Evolutionary conservation across 2,888 invertebrate genomes (phyloP).

Genomic region (Choreutis nemorana): DNA sequence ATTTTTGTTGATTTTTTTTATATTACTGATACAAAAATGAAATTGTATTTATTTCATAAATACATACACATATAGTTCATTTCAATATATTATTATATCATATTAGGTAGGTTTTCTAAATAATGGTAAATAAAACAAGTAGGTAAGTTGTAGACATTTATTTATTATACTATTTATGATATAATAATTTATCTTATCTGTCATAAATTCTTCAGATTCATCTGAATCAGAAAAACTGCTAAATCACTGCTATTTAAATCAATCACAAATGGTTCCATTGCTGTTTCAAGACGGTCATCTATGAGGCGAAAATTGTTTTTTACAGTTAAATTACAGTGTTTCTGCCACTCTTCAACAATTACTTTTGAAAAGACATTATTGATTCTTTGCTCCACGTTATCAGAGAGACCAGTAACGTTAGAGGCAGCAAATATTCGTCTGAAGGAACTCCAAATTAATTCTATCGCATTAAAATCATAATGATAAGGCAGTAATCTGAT

Average conservation of each 20-base stretch:
- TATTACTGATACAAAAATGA: too few relatives aligned
- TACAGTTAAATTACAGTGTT: background rate
- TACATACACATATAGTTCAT: too few relatives aligned
- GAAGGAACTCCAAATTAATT: background rate
- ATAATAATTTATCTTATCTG: background rate
- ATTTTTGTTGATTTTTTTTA: too few relatives aligned
- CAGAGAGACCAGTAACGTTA: background rate
- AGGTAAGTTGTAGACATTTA: background rate
- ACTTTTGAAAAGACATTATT: background rate
- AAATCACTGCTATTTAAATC: background rate
- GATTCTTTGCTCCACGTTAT: background rate
- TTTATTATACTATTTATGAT: background rate
- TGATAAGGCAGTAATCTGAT: too few relatives aligned
- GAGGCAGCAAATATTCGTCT: background rate
- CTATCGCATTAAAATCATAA: too few relatives aligned
- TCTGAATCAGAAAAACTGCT: background rate
- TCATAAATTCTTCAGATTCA: background rate
- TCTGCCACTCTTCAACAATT: background rate
- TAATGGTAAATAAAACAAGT: background rate
- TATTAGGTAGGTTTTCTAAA: background rate
- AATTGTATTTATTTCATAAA: too few relatives aligned
- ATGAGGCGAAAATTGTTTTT: background rate
- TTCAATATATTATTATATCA: too few relatives aligned
- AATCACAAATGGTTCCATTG: background rate
- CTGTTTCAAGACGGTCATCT: background rate